Evolutionary conservation across 1,140 invertebrate genomes (phyloP), one percentile per base, ranked within the genome.

Genomic region (Caligus rogercresseyi): DNA sequence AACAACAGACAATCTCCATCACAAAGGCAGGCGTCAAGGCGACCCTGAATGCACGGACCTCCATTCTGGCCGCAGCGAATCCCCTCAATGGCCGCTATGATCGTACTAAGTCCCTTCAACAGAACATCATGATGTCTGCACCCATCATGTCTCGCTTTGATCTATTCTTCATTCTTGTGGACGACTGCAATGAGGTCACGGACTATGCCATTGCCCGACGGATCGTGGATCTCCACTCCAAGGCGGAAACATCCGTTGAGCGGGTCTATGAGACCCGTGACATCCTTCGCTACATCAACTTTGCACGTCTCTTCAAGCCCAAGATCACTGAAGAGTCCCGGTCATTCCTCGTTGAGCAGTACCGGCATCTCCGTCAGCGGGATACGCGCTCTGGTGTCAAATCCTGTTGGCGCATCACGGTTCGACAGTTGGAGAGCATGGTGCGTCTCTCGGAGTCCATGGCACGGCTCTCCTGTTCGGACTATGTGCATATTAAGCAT

Each of bases 141-240:
- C 95, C 96, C 0, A 98, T 99, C 69, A 98, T 99, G 93, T 98
- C 95, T 0, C 79, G 96, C 70, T 99, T 99, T 73, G 96, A 99
- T 78, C 75, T 98, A 0, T 98, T 98, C 75, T 99, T 99, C 74
- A 91, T 99, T 68, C 76, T 99, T 0, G 85, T 98, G 2, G 92
- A 96, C 74, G 90, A 96, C 71, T 88, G 87, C 68, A 94, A 91
- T 73, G 89, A 94, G 75, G 83, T 80, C 64, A 82, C 88, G 1
- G 94, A 98, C 75, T 95, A 92, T 72, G 89, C 89, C 0, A 97
- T 99, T 65, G 95, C 95, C 0, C 80, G 87, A 59, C 87, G 52
- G 23, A 98, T 99, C 67, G 83, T 99, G 0, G 89, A 96, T 71
- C 74, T 98, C 25, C 95, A 98, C 71, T 84, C 84, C 57, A 83